Evolutionary conservation across 1,140 invertebrate species (phyloP), one percentile per base, ranked within the genome.

Genomic region (Drosophila repletoides): DNA sequence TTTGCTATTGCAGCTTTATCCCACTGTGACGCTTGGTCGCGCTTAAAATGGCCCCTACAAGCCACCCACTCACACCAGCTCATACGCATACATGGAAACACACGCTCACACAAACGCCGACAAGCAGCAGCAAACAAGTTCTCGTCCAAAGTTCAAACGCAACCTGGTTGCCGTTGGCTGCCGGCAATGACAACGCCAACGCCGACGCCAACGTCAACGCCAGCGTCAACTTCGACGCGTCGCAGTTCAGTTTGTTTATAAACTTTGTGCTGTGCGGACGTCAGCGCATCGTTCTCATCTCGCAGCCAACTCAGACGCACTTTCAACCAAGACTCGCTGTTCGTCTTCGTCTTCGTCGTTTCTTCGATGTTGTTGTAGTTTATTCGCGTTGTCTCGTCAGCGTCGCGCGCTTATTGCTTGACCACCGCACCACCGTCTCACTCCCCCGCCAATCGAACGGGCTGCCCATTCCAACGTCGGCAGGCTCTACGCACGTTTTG

Each of bases 161-260:
- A 79, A 66, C 76, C 33, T 34, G 71, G 15, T 80, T 80, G 71
- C 14, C 66, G 74, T 73, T 79, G 71, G 66, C 76, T 67, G 75
- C 53, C 74, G 66, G 75, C 55, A 52, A 51, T 36, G 46, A 22
- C 43, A 36, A 51, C 66, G 45, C 17, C 24, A 28, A 45, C 40
- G 60, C 46, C 36, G 19, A 43, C 31, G 40, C 22, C 22, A 24
- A 29, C 59, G 29, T 10, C 40, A 17, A 12, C 40, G 28, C 29
- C 6, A 0, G 41, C 29, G 2, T 5, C 52, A 43, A 40, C 52
- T 24, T n/a, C 41, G 19, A 24, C 43, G 53, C 41, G 24, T 28
- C 10, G 10, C 38, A 40, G 38, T 41, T 67, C 48, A 67, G 72
- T 83, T 83, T 83, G 77, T 83, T 83, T 83, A 66, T 76, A 69